Conservation (phyloP, 2,888 invertebrate species). For the Ornithoptera alexandrae region DNA sequence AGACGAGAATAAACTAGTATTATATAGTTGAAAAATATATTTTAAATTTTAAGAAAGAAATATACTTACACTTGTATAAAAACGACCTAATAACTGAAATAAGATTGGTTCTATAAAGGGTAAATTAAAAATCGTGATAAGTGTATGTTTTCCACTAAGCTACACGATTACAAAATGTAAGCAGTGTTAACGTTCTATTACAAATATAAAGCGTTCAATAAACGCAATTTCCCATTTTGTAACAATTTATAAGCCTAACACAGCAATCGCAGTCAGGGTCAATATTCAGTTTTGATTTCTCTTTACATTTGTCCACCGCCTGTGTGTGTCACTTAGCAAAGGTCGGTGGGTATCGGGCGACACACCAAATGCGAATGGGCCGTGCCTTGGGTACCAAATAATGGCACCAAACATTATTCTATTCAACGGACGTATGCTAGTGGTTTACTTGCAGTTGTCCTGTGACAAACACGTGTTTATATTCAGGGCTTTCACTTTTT, state of each 20-base stretch:
- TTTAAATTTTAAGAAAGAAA: too few relatives aligned
- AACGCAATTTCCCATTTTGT: constrained; percentile 26
- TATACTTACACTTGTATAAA: too few relatives aligned
- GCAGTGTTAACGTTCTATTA: constrained; percentile 5
- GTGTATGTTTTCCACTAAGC: neutral
- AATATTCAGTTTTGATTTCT: constrained; percentile 25
- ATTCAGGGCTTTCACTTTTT: constrained; percentile 10
- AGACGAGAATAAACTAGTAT: too few relatives aligned
- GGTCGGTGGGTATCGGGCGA: constrained; percentile 26
- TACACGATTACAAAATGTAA: constrained; percentile 8
- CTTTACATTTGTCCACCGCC: constrained; percentile 14
- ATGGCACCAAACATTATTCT: constrained; percentile 13
- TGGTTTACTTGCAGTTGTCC: constrained; percentile 11
- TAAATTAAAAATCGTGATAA: neutral
- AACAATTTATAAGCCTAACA: constrained; percentile 12
- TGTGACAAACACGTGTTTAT: constrained; percentile 19
- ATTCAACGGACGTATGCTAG: constrained; percentile 14
- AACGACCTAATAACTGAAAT: too few relatives aligned
- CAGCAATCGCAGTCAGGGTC: constrained; percentile 23
- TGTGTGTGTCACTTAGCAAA: constrained; percentile 9
- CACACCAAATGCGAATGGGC: constrained; percentile 14
- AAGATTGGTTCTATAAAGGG: too few relatives aligned
- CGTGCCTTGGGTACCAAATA: constrained; percentile 23
- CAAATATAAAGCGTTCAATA: constrained; percentile 13
- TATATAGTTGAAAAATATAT: too few relatives aligned